Conservation (phyloP, 2,797 vertebrate species). For the Selene dorsalis region DNA sequence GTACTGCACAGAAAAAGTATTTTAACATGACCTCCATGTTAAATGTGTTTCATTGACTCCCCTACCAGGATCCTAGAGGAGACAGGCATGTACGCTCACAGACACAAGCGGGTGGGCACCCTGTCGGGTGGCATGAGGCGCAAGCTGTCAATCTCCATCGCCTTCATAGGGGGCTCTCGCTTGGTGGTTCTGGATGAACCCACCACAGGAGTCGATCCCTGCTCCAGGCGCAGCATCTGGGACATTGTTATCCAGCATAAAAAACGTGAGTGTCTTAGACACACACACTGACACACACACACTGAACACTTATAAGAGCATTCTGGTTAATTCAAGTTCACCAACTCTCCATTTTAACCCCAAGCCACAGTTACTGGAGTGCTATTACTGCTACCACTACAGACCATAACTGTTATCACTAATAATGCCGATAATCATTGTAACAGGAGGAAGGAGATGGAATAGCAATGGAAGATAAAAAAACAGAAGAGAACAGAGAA, state of each 20-base stretch:
- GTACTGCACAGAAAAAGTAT: constrained; percentile 44
- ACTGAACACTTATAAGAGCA: neutral
- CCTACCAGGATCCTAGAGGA: constrained; percentile 90
- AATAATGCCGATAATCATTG: neutral
- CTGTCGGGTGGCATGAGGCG: constrained; percentile 98
- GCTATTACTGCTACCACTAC: neutral
- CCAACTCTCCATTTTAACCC: neutral
- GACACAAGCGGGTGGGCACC: constrained; percentile 92
- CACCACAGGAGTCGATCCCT: constrained; percentile 97
- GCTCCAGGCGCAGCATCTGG: constrained; percentile 97
- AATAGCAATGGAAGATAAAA: neutral
- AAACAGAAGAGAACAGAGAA: neutral
- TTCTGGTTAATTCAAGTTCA: constrained; percentile 1
- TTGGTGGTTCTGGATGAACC: constrained; percentile 97
- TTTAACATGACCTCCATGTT: constrained; percentile 46
- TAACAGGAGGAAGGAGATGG: neutral
- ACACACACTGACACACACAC: constrained; percentile 4
- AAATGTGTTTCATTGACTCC: constrained; percentile 53
- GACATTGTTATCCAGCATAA: constrained; percentile 96
- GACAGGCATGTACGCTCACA: constrained; percentile 93
- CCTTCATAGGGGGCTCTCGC: constrained; percentile 95
- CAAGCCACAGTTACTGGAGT: neutral
- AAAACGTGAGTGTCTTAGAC: constrained; percentile 83
- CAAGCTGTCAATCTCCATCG: constrained; percentile 97
- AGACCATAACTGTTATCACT: neutral